Percentiles rank a stretch among this genome's conserved stretches.
phyloP scores from a whole-genome alignment of 2,113 vertebrate genomes.

The Charina bottae region DNA sequence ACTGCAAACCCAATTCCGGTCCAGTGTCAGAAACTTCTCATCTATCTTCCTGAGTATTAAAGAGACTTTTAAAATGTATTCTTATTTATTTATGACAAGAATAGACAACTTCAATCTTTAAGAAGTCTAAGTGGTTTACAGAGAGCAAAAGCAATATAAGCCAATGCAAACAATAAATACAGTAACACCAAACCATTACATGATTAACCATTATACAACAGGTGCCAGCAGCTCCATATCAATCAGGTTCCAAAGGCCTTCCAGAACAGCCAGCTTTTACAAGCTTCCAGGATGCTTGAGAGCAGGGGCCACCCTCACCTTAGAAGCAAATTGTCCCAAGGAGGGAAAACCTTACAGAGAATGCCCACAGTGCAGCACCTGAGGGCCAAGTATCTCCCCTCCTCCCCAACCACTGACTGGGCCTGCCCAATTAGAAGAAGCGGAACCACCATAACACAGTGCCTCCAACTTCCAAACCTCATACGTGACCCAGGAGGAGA shows the following conservation, averaged over 20 bases:
- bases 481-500: background rate
- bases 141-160: background rate
- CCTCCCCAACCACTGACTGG: background rate
- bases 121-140: background rate
- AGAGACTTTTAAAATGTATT: background rate
- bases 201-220: background rate
- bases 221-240: background rate
- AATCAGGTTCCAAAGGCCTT: background rate
- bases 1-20: background rate
- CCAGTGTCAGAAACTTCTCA: background rate
- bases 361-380: background rate
- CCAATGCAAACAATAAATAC: background rate
- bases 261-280: background rate
- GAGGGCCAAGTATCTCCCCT: background rate
- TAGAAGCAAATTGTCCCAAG: background rate
- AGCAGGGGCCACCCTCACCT: background rate
- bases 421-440: background rate
- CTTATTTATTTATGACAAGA: background rate
- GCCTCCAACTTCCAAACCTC: background rate
- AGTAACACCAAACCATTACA: background rate
- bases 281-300: background rate
- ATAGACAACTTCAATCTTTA: background rate
- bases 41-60: background rate
- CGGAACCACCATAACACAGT: background rate
- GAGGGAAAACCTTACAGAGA: background rate